phyloP scores from a whole-genome alignment of 2,797 vertebrate species.

The Cossypha caffra region DNA sequence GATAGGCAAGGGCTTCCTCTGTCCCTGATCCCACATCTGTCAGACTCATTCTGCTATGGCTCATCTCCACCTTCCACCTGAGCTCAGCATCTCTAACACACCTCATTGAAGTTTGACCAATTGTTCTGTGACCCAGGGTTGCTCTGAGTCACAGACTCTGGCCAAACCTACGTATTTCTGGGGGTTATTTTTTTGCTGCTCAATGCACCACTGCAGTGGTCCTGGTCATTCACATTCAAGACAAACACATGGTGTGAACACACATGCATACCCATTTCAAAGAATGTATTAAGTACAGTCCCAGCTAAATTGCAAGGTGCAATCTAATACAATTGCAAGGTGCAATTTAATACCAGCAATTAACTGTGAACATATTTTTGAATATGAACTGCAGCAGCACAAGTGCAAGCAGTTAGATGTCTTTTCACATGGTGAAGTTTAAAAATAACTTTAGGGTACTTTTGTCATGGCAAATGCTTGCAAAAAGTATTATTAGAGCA shows the following conservation, averaged over 20 bases:
- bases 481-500: conserved; percentile 45
- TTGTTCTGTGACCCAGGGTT: neutral
- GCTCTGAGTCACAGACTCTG: neutral
- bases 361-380: conserved; percentile 19
- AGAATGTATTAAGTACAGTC: neutral
- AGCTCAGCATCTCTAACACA: neutral
- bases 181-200: neutral
- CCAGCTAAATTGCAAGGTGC: conserved; percentile 34
- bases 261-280: conserved; percentile 43
- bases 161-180: neutral
- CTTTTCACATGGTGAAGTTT: neutral
- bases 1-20: neutral
- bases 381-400: neutral
- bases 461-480: conserved; percentile 12
- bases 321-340: conserved; percentile 55
- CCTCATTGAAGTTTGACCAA: neutral
- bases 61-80: neutral
- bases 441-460: conserved; percentile 46
- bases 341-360: conserved; percentile 48
- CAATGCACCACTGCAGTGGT: neutral
- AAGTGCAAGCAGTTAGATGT: conserved; percentile 2
- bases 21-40: neutral
- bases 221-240: neutral
- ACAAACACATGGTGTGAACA: conserved; percentile 5
- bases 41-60: neutral